These are phyloP conservation scores for Chaetodon trifasciatus DNA, from an alignment of 2,797 vertebrate species.

Conservation along the genomic window DNA sequence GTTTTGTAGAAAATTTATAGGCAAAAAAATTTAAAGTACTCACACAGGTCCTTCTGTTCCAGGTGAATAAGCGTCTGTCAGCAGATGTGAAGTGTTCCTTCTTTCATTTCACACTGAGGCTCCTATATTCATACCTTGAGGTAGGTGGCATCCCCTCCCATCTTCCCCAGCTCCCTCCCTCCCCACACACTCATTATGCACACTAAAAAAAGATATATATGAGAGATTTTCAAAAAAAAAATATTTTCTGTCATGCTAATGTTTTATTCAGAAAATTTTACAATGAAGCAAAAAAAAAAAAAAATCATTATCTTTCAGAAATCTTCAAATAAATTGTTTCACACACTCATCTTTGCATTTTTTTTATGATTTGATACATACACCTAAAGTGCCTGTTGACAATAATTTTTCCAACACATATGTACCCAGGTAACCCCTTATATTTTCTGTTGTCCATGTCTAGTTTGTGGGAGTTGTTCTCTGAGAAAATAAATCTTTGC, in stretches of 20 bases:
- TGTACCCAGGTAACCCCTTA: background rate
- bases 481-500: background rate
- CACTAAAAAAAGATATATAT: slow-evolving; percentile 5
- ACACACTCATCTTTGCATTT: background rate
- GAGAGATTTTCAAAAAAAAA: background rate
- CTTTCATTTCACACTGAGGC: slow-evolving; percentile 19
- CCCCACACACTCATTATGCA: slow-evolving; percentile 10
- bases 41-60: slow-evolving; percentile 19
- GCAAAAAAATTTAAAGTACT: slow-evolving; percentile 34
- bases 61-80: slow-evolving; percentile 1
- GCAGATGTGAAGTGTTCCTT: slow-evolving; percentile 6
- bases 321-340: background rate
- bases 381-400: background rate
- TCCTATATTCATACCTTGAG: slow-evolving; percentile 66
- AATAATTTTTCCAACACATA: background rate
- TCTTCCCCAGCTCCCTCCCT: slow-evolving; percentile 34
- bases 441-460: background rate
- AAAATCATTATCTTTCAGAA: background rate
- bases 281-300: background rate
- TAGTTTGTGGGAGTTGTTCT: background rate
- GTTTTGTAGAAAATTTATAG: background rate
- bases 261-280: no score
- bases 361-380: background rate
- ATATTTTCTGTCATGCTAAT: background rate
- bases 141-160: slow-evolving; percentile 41